Conservation (phyloP, 2,113 vertebrate genomes). For the Steatornis caripensis region DNA sequence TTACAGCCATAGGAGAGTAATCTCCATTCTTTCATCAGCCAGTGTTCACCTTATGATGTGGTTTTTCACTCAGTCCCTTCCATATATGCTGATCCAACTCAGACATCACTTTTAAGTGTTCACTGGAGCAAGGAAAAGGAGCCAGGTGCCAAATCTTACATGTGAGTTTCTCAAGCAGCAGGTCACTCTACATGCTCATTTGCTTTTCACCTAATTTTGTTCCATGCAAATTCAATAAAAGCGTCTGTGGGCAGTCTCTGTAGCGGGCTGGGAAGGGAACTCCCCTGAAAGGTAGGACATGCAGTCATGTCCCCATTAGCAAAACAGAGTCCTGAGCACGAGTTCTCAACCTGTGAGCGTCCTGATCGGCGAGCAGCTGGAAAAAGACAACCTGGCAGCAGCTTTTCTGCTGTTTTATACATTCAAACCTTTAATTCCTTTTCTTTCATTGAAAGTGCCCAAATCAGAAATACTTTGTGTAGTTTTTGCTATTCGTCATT, state of each 20-base stretch:
- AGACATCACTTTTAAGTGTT: neutral
- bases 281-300: neutral
- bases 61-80: neutral
- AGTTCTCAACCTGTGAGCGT: no score
- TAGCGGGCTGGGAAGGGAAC: neutral
- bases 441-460: neutral
- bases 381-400: neutral
- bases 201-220: neutral
- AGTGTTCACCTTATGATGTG: neutral
- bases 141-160: neutral
- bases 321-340: neutral
- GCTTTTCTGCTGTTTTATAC: neutral
- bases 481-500: neutral
- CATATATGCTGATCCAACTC: neutral
- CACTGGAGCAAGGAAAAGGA: neutral
- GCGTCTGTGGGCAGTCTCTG: neutral
- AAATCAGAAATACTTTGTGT: neutral
- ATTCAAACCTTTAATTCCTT: neutral
- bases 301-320: rapidly evolving
- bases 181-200: neutral
- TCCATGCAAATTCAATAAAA: neutral
- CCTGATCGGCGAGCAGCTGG: neutral
- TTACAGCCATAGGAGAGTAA: neutral
- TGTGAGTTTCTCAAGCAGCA: neutral
- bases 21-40: neutral